Evolutionary conservation across 2,888 invertebrate genomes (phyloP).

Genomic region (Cinara cedri): DNA sequence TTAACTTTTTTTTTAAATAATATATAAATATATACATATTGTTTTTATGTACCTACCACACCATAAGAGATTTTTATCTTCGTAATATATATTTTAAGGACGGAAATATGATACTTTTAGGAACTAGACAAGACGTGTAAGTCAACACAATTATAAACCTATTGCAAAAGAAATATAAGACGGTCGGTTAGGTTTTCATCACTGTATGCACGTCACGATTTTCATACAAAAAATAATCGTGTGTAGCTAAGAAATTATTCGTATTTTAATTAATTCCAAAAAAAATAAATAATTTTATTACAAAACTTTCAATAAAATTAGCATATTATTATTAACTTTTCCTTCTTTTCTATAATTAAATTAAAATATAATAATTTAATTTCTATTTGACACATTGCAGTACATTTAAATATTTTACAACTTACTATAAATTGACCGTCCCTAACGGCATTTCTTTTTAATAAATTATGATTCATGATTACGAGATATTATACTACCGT

Average conservation of each 20-base stretch:
- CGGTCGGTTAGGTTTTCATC: background rate
- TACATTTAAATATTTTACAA: constrained; percentile 6
- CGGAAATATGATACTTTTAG: background rate
- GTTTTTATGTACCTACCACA: no score
- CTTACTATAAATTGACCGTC: background rate
- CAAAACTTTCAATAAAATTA: constrained; percentile 15
- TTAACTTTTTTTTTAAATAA: no score
- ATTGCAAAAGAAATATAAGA: background rate
- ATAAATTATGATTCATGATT: background rate
- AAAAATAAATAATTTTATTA: constrained; percentile 2
- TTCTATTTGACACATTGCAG: background rate
- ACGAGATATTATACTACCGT: background rate
- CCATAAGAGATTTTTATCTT: no score
- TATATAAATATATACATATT: no score
- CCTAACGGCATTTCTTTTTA: background rate
- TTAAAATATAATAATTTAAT: constrained; percentile 4
- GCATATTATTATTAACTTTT: constrained; percentile 26
- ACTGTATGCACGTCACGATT: constrained; percentile 11
- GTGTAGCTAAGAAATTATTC: background rate
- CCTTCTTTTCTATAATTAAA: background rate
- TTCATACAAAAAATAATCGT: background rate
- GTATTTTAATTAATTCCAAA: background rate
- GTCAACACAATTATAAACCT: background rate
- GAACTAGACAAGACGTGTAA: background rate
- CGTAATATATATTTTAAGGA: background rate